These are phyloP conservation scores for Hepsetus odoe DNA, from an alignment of 2,113 vertebrate genomes.

Conservation along the genomic window DNA sequence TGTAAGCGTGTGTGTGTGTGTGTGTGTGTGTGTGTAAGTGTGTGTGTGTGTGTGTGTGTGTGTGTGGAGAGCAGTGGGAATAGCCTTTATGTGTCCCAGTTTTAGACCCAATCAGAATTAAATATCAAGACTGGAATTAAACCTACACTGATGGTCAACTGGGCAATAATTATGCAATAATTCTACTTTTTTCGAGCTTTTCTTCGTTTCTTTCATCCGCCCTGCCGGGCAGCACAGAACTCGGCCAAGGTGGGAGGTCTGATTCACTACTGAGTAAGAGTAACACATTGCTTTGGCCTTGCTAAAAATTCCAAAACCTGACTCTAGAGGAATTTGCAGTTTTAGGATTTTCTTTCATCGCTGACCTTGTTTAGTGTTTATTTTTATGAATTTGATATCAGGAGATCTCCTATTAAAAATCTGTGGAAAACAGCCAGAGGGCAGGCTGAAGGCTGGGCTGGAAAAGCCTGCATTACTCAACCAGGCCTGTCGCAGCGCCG, in stretches of 20 bases:
- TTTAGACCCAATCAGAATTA: neutral
- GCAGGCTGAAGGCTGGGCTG: neutral
- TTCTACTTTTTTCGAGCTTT: neutral
- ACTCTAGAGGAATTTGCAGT: neutral
- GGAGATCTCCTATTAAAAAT: neutral
- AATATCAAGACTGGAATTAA: constrained; percentile 5
- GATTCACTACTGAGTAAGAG: neutral
- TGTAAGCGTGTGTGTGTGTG: neutral
- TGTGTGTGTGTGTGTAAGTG: constrained; percentile 17
- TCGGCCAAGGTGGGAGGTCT: neutral
- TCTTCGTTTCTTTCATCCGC: neutral
- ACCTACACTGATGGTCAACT: neutral
- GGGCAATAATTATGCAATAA: neutral
- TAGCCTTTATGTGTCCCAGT: constrained; percentile 4
- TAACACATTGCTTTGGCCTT: neutral
- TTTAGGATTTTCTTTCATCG: neutral
- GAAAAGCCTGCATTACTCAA: neutral
- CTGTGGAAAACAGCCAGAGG: neutral
- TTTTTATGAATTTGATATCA: neutral
- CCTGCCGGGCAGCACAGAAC: neutral
- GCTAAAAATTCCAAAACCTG: neutral
- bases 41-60: neutral
- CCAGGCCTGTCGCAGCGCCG: neutral
- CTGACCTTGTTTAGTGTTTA: neutral
- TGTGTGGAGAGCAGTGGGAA: constrained; percentile 12